Base-by-base conservation (phyloP, 2,113 vertebrate genomes). In the Chionodraco myersi region DNA sequence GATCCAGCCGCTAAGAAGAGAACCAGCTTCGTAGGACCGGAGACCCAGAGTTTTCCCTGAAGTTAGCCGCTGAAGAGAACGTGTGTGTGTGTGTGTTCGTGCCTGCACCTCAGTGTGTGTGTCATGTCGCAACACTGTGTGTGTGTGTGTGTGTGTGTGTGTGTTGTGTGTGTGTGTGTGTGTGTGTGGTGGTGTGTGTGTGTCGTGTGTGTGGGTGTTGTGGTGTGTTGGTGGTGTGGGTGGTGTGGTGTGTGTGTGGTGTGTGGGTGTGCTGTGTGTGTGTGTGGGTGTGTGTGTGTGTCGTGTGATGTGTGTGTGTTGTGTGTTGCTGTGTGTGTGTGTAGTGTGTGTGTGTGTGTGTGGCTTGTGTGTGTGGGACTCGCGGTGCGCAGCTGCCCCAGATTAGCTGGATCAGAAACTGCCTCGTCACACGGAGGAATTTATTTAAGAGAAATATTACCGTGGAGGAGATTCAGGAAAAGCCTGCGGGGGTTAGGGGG, bases 381-480 rank as follows among this genome's bases (percentile, higher is more conserved):
- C 10, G 26, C 10, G 26, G 23, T 56, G 53, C 54, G 10, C 21
- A 57, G 21, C 54, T 21, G 53, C 21, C n/a, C n/a, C n/a, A 21
- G 53, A 2, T 13, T 57, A 30, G 56, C 56, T 57, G n/a, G 61
- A 80, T 82, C 72, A 75, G 52, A 75, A 45, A 52, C 4, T 69
- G 57, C 58, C 54, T 49, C n/a, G 52, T 11, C 6, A 56, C 16
- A 51, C 36, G 0, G 0, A 70, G 36, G 77, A 54, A 56, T 41
- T 67, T 58, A 53, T 18, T 62, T 9, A 49, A 44, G 44, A 2
- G 15, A 48, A 54, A 47, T 56, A 4, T 52, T 45, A 15, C 5
- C 18, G 10, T 3, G 34, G n/a, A 51, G 47, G 34, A 15, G 16
- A 26, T 30, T 58, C 11, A 15, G 7, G 15, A 10, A n/a, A 6